Base-by-base conservation (phyloP, 1,140 invertebrate species). In the Heliothis subflexa region DNA sequence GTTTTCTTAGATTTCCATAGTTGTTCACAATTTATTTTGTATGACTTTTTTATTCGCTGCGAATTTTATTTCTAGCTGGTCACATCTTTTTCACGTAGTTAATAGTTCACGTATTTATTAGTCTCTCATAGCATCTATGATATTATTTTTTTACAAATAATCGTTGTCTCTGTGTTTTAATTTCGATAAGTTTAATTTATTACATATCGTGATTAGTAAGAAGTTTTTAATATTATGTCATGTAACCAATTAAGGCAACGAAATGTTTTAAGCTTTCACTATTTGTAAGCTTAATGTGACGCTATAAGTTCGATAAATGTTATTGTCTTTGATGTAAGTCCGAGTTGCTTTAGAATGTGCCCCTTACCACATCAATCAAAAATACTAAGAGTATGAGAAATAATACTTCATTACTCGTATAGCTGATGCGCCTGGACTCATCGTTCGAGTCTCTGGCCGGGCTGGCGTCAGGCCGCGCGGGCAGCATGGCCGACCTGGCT, bases 401-500 rank as follows among this genome's bases (percentile, higher is more conserved):
- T 64, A 64, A 70, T 7, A 18, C 16, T 3, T 45, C 7, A 25
- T 21, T 5, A 59, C 7, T 33, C 45, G 64, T 18, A 47, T 83
- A 98, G 97, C 96, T 97, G 55, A 97, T 98, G 97, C 96, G 97
- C 83, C 95, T 97, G 87, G 97, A 97, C 89, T 96, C 96, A 9
- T 97, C 97, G 59, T 96, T 97, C 92, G 97, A 98, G 92, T 97
- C 96, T 10, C 91, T 97, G 75, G 90, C 95, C 16, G 96, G 96
- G 49, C 81, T 92, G 40, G 85, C 79, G 2, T 96, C 97, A 59
- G 96, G 96, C 18, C 96, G 97, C 16, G 98, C 97, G 52, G 97
- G 98, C 91, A 98, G 97, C 92, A 97, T 98, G 72, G 96, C 97
- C 33, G 97, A 98, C 94, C 94, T 98, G 2, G 97, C 97, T 70